A percentile compares a stretch with the other conserved stretches of the same genome.
phyloP scores from a whole-genome alignment of 2,113 vertebrate genomes.

The Rattus norvegicus region GRCr8 NC_086023.1:43181001-43181500 shows the following conservation, averaged over 20 bases:
- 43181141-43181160: no score
- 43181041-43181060: neutral
- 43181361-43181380: neutral
- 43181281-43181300: neutral
- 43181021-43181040: neutral
- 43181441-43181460: neutral
- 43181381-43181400: neutral
- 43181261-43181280: neutral
- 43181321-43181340: neutral
- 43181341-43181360: neutral
- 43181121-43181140: no score
- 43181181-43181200: no score
- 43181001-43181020: neutral
- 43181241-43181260: neutral
- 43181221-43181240: neutral
- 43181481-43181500: neutral
- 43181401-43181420: neutral
- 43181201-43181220: neutral
- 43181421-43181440: neutral
- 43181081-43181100: neutral
- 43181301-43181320: neutral
- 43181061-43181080: neutral
- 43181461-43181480: neutral
- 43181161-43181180: no score
- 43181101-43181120: no score